Percentiles rank a stretch among this genome's conserved stretches.
Conservation (phyloP, 2,113 vertebrate species). For the Orientallactaga bullata region DNA sequence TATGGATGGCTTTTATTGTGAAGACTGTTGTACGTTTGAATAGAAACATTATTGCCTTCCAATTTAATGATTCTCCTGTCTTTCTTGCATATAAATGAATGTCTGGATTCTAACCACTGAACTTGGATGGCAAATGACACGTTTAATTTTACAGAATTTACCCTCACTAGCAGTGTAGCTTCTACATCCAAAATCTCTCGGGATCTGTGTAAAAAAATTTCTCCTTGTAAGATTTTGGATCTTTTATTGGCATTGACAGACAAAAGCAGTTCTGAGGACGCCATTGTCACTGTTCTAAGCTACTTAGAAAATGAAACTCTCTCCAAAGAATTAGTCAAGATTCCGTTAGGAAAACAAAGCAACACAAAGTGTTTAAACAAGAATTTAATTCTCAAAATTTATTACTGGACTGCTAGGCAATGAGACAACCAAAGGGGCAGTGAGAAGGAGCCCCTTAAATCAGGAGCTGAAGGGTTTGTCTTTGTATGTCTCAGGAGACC, state of each 20-base stretch:
- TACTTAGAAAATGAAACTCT: background rate
- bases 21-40: background rate
- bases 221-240: background rate
- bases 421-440: background rate
- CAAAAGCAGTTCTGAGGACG: background rate
- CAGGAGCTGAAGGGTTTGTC: background rate
- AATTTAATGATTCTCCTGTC: background rate
- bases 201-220: background rate
- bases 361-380: background rate
- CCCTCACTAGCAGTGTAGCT: background rate
- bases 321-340: background rate
- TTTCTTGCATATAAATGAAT: background rate
- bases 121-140: background rate
- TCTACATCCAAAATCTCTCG: background rate
- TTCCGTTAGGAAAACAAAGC: background rate
- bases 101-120: background rate
- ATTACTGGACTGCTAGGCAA: background rate
- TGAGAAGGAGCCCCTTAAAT: background rate
- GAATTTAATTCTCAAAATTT: background rate
- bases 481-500: background rate
- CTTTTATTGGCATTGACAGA: background rate
- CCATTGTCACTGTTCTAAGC: background rate
- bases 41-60: background rate
- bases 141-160: background rate
- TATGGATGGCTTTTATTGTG: background rate